Evolutionary conservation across 2,888 invertebrate species (phyloP).

Genomic region (Plagodis pulveraria): DNA sequence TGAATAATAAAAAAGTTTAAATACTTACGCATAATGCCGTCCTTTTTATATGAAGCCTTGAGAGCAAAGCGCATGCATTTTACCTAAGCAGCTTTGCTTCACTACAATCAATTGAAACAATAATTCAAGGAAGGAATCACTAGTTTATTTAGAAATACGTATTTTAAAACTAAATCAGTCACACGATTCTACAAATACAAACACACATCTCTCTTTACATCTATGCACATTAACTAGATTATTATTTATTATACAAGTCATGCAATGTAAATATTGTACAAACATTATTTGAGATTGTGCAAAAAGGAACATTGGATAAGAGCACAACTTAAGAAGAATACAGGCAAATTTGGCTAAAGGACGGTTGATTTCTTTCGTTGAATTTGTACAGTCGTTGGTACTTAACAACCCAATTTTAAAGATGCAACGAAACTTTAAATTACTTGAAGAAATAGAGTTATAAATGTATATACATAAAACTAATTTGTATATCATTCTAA

Average conservation of each 20-base stretch:
- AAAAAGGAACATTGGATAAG: constrained; percentile 23
- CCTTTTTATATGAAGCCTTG: constrained; percentile 50
- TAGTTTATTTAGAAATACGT: constrained; percentile 57
- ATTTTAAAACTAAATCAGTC: constrained; percentile 75
- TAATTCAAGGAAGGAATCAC: constrained; percentile 46
- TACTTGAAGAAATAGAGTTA: no score
- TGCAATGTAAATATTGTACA: constrained; percentile 29
- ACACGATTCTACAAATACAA: constrained; percentile 61
- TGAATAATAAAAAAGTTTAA: constrained; percentile 5
- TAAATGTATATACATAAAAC: no score
- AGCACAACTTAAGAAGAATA: constrained; percentile 11
- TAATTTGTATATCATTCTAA: no score
- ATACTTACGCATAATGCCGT: constrained; percentile 32
- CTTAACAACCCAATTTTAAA: no score
- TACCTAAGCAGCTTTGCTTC: constrained; percentile 33
- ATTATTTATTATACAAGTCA: constrained; percentile 30
- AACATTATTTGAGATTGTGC: constrained; percentile 32
- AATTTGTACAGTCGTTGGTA: background rate
- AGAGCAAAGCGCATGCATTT: constrained; percentile 65
- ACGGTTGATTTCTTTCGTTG: background rate
- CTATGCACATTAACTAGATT: constrained; percentile 26
- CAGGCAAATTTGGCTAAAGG: constrained; percentile 21
- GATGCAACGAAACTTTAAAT: no score
- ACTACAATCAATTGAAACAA: constrained; percentile 41
- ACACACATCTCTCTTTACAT: constrained; percentile 43